These are phyloP conservation scores for Eretmocerus hayati DNA, from an alignment of 2,888 invertebrate genomes.

Conservation along the genomic window DNA sequence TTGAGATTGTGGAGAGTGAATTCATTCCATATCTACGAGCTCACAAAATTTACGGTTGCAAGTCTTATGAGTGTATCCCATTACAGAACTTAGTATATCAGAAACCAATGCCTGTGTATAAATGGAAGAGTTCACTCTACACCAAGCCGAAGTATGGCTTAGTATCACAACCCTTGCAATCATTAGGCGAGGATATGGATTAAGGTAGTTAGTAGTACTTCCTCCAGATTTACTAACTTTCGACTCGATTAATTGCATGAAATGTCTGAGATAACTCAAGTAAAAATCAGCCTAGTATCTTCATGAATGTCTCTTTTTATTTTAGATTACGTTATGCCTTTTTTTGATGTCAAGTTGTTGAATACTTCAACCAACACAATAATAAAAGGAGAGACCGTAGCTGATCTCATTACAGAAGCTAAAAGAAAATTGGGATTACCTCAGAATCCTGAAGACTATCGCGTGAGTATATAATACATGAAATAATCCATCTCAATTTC, in stretches of 20 bases:
- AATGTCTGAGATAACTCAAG: too few relatives aligned
- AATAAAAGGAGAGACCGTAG: neutral
- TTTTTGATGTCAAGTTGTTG: neutral
- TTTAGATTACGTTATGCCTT: constrained; percentile 2
- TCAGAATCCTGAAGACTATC: neutral
- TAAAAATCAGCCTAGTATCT: too few relatives aligned
- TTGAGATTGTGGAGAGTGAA: constrained; percentile 15
- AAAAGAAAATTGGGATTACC: neutral
- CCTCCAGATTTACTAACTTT: too few relatives aligned
- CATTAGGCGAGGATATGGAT: too few relatives aligned
- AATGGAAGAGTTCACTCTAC: constrained; percentile 11
- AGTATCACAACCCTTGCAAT: constrained; percentile 5
- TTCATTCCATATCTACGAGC: constrained; percentile 14
- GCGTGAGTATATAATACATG: neutral
- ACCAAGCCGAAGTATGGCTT: constrained; percentile 20
- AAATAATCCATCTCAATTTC: neutral
- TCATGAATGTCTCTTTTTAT: neutral
- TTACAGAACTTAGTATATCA: constrained; percentile 11
- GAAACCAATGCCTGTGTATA: constrained; percentile 21
- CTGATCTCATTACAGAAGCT: neutral
- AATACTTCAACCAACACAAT: neutral
- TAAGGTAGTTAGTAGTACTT: too few relatives aligned
- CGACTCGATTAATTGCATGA: too few relatives aligned
- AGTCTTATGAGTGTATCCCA: constrained; percentile 14
- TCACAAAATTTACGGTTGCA: constrained; percentile 10